Evolutionary conservation across 2,797 vertebrate genomes (phyloP), one percentile per base, ranked within the genome.

Genomic region (Pelodytes ibericus): DNA sequence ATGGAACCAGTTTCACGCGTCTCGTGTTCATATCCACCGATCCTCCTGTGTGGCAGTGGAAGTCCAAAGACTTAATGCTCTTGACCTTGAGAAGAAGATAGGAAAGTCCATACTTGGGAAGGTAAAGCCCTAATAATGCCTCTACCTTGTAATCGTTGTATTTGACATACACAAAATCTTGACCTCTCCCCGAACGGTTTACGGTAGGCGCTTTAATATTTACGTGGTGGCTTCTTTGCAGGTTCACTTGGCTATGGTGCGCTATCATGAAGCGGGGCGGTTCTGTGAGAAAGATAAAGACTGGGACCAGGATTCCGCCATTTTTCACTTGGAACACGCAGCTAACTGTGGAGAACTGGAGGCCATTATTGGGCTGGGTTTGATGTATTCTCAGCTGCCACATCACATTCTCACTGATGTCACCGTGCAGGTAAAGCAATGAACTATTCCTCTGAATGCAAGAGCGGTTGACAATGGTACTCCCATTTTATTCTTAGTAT

Each of bases 171-270:
- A n/a, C n/a, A n/a, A n/a, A n/a, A n/a, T n/a, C n/a, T n/a, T n/a
- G n/a, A n/a, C n/a, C n/a, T n/a, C n/a, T n/a, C n/a, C n/a, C n/a
- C n/a, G n/a, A n/a, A n/a, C n/a, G n/a, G n/a, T n/a, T n/a, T n/a
- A n/a, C n/a, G n/a, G n/a, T n/a, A n/a, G n/a, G n/a, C n/a, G n/a
- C n/a, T n/a, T n/a, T n/a, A n/a, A n/a, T n/a, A 20, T 10, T 44
- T 75, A 20, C 0, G 1, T 58, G 65, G 29, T 68, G 27, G 44
- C 81, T 22, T 24, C 6, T 6, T 53, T 24, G 1, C 72, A 99
- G 98, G 97, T 99, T 44, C 97, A 99, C 84, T 84, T 99, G 84
- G 98, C 95, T 58, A 95, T 98, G 95, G 97, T 96, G 51, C 94
- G 93, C 16, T 99, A 99, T 85, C 97, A 99, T 0, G 96, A 99